Evolutionary conservation across 2,797 vertebrate species (phyloP).

Genomic region (Phalanger gymnotis): DNA sequence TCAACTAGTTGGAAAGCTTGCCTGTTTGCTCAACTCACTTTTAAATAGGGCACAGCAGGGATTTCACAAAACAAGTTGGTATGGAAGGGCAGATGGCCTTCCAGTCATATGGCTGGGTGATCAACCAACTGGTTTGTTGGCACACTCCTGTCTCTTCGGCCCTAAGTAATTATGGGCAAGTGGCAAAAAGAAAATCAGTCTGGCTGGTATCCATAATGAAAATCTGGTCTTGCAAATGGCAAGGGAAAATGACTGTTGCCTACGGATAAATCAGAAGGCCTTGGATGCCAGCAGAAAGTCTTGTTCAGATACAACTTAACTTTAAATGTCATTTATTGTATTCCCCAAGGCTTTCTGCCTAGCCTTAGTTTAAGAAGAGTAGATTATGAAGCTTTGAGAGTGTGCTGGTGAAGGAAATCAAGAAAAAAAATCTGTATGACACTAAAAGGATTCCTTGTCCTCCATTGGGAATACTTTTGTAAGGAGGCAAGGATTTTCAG

Average conservation of each 20-base stretch:
- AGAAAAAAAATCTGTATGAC: neutral
- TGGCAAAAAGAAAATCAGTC: slow-evolving; percentile 43
- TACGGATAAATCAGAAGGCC: neutral
- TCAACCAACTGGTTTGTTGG: neutral
- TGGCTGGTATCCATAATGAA: slow-evolving; percentile 16
- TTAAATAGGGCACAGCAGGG: slow-evolving; percentile 18
- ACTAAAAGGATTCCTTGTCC: neutral
- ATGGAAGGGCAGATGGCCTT: slow-evolving; percentile 14
- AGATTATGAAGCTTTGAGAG: neutral
- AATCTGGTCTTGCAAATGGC: neutral
- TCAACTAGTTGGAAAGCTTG: neutral
- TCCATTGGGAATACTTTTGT: neutral
- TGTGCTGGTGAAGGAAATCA: neutral
- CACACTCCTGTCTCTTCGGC: neutral
- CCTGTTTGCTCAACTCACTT: neutral
- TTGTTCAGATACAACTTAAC: slow-evolving; percentile 40
- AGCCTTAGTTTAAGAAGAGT: neutral
- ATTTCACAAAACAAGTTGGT: slow-evolving; percentile 31
- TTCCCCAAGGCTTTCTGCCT: neutral
- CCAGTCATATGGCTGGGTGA: slow-evolving; percentile 11
- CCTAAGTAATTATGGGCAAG: slow-evolving; percentile 23
- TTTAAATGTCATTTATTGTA: slow-evolving; percentile 14
- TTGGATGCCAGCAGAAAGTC: slow-evolving; percentile 11
- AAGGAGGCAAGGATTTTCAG: slow-evolving; percentile 16
- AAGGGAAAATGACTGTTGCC: slow-evolving; percentile 6